Conservation (phyloP, 2,888 invertebrate genomes). For the Ceraclea dissimilis region DNA sequence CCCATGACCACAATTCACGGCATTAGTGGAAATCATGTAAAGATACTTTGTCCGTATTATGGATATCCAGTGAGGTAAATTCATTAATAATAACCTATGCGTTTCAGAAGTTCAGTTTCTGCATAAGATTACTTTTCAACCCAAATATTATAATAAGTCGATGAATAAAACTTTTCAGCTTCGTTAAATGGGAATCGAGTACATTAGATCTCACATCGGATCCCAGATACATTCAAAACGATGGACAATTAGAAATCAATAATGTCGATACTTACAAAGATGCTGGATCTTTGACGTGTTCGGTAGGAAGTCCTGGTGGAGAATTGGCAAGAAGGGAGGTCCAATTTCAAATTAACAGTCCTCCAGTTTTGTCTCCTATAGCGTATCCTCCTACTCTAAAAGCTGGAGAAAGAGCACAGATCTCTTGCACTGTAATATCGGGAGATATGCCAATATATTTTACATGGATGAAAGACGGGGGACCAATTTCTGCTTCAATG, state of each 20-base stretch:
- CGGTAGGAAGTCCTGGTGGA: conserved; percentile 65
- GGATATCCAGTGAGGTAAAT: conserved; percentile 71
- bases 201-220: conserved; percentile 19
- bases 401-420: conserved; percentile 69
- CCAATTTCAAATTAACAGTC: conserved; percentile 50
- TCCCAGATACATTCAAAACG: conserved; percentile 44
- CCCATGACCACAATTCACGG: conserved; percentile 68
- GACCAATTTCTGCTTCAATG: conserved; percentile 55
- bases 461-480: conserved; percentile 58
- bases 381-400: conserved; percentile 73
- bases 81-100: too few relatives aligned
- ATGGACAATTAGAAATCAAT: conserved; percentile 55
- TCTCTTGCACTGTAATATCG: conserved; percentile 75
- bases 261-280: conserved; percentile 60
- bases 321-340: conserved; percentile 71
- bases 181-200: conserved; percentile 57
- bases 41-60: conserved; percentile 76
- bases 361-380: conserved; percentile 78
- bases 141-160: too few relatives aligned
- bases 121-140: too few relatives aligned
- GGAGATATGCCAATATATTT: conserved; percentile 62
- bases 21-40: conserved; percentile 69
- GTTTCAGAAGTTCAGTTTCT: too few relatives aligned
- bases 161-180: conserved; percentile 39
- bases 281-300: conserved; percentile 72